Evolutionary conservation across 2,888 invertebrate species (phyloP).

Genomic region (Caenorhabditis imperialis): DNA sequence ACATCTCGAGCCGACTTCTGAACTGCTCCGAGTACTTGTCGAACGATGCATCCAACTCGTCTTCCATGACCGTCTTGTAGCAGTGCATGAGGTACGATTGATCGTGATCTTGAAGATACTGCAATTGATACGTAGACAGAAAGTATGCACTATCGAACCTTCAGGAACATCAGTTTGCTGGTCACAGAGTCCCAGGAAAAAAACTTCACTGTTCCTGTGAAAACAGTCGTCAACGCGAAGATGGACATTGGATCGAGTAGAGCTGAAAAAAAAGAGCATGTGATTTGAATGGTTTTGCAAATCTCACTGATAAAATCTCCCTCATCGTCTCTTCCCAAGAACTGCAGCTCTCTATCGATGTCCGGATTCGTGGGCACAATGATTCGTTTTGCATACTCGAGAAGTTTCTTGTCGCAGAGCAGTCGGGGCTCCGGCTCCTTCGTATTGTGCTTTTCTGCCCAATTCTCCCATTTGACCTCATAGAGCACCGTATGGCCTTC

Average conservation of each 20-base stretch:
- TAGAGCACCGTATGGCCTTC: not conserved
- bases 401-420: constrained; percentile 1
- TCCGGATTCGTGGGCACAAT: not conserved
- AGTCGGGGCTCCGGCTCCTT: constrained; percentile 1
- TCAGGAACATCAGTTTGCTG: constrained; percentile 2
- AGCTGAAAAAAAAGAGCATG: not conserved
- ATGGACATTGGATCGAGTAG: not conserved
- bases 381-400: not conserved
- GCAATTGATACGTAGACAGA: no score
- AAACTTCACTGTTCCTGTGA: constrained; percentile 1
- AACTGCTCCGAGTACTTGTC: constrained; percentile 1
- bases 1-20: not conserved
- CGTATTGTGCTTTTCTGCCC: not conserved
- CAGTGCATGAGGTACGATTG: not conserved
- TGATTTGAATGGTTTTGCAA: not conserved
- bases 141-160: constrained; percentile 1
- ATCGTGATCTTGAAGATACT: constrained; percentile 1
- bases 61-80: not conserved
- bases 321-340: no score
- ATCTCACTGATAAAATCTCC: not conserved
- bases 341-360: no score
- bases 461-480: constrained; percentile 4
- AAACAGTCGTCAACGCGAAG: not conserved
- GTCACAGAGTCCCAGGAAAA: not conserved
- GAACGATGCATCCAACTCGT: not conserved